Evolutionary conservation across 2,797 vertebrate genomes (phyloP).

Genomic region (Crocidura indochinensis): DNA sequence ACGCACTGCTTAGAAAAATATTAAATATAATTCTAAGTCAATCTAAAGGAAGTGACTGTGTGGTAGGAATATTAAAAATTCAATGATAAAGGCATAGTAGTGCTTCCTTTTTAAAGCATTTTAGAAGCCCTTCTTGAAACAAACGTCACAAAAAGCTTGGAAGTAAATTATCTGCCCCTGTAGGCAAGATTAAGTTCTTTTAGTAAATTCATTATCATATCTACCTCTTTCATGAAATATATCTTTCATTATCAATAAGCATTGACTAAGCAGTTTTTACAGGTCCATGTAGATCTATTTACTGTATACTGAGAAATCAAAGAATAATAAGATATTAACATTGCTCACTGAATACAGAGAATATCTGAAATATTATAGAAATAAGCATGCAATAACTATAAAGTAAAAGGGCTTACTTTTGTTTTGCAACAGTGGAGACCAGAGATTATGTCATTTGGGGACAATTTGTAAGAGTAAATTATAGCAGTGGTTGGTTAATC

Average conservation of each 20-base stretch:
- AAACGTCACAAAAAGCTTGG: background rate
- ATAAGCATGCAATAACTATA: background rate
- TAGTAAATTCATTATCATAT: constrained; percentile 9
- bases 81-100: background rate
- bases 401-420: background rate
- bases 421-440: background rate
- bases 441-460: background rate
- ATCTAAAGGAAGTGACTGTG: background rate
- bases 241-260: background rate
- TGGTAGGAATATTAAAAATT: background rate
- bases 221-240: background rate
- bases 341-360: background rate
- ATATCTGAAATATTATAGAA: background rate
- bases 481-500: background rate
- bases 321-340: background rate
- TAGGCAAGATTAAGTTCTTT: background rate
- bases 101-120: no score
- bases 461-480: background rate
- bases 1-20: background rate
- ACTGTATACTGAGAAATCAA: background rate
- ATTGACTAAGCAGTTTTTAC: constrained; percentile 11
- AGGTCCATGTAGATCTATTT: background rate
- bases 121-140: background rate
- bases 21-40: background rate
- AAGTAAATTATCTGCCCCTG: constrained; percentile 29